Evolutionary conservation across 2,888 invertebrate species (phyloP).

Genomic region (Ennomos quercinarius): DNA sequence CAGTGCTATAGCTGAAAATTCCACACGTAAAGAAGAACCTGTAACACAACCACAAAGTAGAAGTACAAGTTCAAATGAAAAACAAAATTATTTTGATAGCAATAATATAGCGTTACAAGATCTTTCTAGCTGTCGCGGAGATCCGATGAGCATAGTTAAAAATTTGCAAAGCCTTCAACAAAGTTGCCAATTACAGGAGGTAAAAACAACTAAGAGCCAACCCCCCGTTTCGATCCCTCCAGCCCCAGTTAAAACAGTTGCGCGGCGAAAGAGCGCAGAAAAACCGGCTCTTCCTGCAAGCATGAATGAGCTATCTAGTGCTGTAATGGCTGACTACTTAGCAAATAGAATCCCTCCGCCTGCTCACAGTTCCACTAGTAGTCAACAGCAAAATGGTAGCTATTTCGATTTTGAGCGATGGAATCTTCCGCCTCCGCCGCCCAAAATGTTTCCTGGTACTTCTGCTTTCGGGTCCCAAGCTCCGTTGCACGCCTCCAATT

Average conservation of each 20-base stretch:
- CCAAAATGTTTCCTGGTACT: slow-evolving; percentile 88
- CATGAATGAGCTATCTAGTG: slow-evolving; percentile 83
- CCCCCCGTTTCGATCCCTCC: slow-evolving; percentile 51
- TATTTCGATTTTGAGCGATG: slow-evolving; percentile 93
- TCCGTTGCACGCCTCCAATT: slow-evolving; percentile 82
- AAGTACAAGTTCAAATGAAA: slow-evolving; percentile 77
- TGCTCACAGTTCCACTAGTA: slow-evolving; percentile 88
- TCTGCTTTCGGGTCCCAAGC: slow-evolving; percentile 86
- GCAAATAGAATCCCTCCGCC: slow-evolving; percentile 89
- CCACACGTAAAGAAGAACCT: slow-evolving; percentile 76
- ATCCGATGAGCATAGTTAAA: slow-evolving; percentile 91
- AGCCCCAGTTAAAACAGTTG: slow-evolving; percentile 56
- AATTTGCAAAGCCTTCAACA: slow-evolving; percentile 88
- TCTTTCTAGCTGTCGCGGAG: slow-evolving; percentile 89
- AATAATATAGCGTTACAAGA: slow-evolving; percentile 88
- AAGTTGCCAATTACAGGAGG: slow-evolving; percentile 85
- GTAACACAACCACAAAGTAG: slow-evolving; percentile 78
- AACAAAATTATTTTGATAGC: slow-evolving; percentile 88
- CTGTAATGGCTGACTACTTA: slow-evolving; percentile 84
- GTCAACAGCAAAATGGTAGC: slow-evolving; percentile 87
- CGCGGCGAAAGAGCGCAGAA: slow-evolving; percentile 87
- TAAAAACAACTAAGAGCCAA: slow-evolving; percentile 79
- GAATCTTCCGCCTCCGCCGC: slow-evolving; percentile 89
- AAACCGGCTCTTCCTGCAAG: slow-evolving; percentile 72
- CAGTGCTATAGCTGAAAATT: slow-evolving; percentile 74